These are phyloP conservation scores for Aphidius colemani DNA, from an alignment of 2,888 invertebrate genomes.

Conservation along the genomic window DNA sequence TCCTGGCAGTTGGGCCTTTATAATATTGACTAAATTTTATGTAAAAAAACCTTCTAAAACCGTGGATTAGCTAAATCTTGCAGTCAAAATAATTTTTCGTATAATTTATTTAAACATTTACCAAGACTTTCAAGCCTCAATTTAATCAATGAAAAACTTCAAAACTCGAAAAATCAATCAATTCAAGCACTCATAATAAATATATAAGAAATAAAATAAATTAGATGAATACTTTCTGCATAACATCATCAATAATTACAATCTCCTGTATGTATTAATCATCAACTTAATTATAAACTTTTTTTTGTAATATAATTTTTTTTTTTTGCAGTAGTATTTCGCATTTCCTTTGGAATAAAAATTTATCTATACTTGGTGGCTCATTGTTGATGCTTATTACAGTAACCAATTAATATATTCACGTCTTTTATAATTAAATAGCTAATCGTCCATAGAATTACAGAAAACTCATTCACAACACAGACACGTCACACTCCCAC, in stretches of 20 bases:
- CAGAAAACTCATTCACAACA: constrained; percentile 35
- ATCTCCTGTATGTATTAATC: neutral
- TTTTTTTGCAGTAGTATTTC: constrained; percentile 20
- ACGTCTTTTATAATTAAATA: constrained; percentile 60
- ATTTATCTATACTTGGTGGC: constrained; percentile 36
- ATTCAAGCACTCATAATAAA: constrained; percentile 4
- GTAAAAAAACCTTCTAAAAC: too few species aligned
- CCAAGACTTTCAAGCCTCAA: too few species aligned
- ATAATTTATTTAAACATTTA: too few species aligned
- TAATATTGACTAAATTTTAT: too few species aligned
- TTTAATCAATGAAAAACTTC: too few species aligned
- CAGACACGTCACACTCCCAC: constrained; percentile 57
- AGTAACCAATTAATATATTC: constrained; percentile 59
- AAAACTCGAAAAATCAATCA: neutral
- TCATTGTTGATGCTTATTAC: constrained; percentile 55
- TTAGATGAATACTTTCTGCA: constrained; percentile 42
- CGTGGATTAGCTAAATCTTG: too few species aligned
- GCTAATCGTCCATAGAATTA: constrained; percentile 59
- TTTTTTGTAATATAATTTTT: neutral
- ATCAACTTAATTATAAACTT: neutral
- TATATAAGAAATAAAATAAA: constrained; percentile 32
- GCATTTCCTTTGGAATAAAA: constrained; percentile 24
- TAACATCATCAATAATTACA: neutral
- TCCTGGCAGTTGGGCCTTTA: too few species aligned
- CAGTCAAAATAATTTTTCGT: too few species aligned